Conservation (phyloP, 2,888 invertebrate species). For the Yponomeuta malinellus region DNA sequence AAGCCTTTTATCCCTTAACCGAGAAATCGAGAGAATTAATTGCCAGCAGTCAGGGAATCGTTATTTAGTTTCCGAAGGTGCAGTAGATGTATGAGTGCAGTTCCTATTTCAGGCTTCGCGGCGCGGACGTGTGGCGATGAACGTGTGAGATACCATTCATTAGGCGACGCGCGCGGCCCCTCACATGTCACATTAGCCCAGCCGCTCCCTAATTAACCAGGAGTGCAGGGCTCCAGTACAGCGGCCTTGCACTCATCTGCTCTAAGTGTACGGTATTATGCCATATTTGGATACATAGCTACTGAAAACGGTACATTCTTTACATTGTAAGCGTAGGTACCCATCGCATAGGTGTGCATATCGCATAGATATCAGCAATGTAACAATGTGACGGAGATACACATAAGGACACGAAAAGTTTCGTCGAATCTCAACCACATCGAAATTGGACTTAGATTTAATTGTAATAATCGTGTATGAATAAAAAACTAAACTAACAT, state of each 20-base stretch:
- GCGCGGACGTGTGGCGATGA: constrained; percentile 47
- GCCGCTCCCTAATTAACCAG: constrained; percentile 65
- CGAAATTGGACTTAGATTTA: too few species aligned
- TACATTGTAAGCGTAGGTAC: too few species aligned
- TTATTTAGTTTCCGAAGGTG: not conserved
- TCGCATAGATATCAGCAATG: too few species aligned
- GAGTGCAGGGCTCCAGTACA: constrained; percentile 23
- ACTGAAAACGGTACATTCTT: too few species aligned
- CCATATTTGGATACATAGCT: too few species aligned
- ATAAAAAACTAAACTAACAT: not conserved
- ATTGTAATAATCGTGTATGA: too few species aligned
- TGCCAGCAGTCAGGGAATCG: not conserved
- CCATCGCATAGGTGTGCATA: too few species aligned
- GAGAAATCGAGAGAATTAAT: not conserved
- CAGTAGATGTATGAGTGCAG: constrained; percentile 5
- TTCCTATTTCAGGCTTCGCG: constrained; percentile 10
- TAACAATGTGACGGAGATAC: too few species aligned
- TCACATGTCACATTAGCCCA: constrained; percentile 70
- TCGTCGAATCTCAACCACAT: too few species aligned
- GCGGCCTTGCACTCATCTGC: not conserved
- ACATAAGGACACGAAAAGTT: too few species aligned
- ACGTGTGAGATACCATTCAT: constrained; percentile 75
- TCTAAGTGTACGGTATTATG: not conserved
- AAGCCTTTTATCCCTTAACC: not conserved
- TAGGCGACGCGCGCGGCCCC: constrained; percentile 53